phyloP scores from a whole-genome alignment of 1,140 invertebrate genomes.

The Zaprionus lachaisei region DNA sequence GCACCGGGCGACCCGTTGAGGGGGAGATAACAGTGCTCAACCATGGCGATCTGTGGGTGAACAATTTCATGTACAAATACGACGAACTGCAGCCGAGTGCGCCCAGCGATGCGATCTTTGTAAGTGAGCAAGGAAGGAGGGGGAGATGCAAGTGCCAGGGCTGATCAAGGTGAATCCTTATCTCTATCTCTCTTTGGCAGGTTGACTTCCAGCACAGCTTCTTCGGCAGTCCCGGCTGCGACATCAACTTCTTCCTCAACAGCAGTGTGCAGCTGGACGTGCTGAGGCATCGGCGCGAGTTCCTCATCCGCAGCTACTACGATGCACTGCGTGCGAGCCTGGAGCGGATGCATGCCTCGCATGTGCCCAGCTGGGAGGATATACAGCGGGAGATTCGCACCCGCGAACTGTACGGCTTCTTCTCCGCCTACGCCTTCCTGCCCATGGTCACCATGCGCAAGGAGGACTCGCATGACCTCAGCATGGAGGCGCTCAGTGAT shows the following conservation, averaged over 20 bases:
- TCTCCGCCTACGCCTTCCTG: slow-evolving; percentile 75
- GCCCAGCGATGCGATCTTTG: slow-evolving; percentile 77
- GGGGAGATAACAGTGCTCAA: slow-evolving; percentile 83
- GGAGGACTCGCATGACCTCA: slow-evolving; percentile 77
- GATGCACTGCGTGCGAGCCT: slow-evolving; percentile 61
- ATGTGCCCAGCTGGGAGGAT: slow-evolving; percentile 67
- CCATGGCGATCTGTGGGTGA: slow-evolving; percentile 86
- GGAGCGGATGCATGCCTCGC: slow-evolving; percentile 62
- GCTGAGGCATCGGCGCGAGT: slow-evolving; percentile 69
- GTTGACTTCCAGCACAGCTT: slow-evolving; percentile 82
- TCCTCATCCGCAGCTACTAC: slow-evolving; percentile 74
- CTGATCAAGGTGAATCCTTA: not conserved
- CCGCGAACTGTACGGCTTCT: slow-evolving; percentile 77
- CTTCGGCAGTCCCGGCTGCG: slow-evolving; percentile 80
- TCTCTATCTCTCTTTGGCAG: slow-evolving; percentile 27
- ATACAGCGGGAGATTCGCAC: slow-evolving; percentile 66
- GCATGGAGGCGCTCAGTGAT: slow-evolving; percentile 70
- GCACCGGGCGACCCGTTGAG: slow-evolving; percentile 48
- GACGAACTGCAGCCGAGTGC: slow-evolving; percentile 62
- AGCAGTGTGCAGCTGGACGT: slow-evolving; percentile 81
- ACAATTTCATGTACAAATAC: slow-evolving; percentile 86
- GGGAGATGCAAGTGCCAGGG: not conserved
- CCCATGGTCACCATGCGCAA: slow-evolving; percentile 82
- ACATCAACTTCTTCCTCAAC: slow-evolving; percentile 82
- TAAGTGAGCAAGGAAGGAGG: slow-evolving; percentile 41